Base-by-base conservation (phyloP, 2,888 invertebrate genomes). In the Cheilosia pagana region DNA sequence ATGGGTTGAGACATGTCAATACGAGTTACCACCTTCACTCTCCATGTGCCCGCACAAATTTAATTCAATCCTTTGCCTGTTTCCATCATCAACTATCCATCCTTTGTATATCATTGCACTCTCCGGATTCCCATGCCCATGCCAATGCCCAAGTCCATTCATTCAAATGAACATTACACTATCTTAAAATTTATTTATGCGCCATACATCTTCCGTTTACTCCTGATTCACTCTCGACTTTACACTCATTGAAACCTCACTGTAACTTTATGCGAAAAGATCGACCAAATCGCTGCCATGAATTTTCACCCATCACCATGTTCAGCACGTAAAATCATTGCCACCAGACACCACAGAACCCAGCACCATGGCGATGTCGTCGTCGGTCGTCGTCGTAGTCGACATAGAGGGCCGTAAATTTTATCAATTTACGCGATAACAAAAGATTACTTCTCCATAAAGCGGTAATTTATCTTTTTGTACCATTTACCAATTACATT, bases 351-450 rank as follows among this genome's bases (percentile, higher is more conserved):
- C 60, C 52, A 43, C 52, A 60, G 48, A 10, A 35, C 35, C 57
- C 25, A 23, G 8, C 12, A 23, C 43, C 68, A 59, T 14, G 19
- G 21, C 35, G 35, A 5, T 41, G 53, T 25, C 52, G 52, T 23
- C 7, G 14, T 23, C 41, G 23, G 23, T 16, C 48, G 57, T 16
- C 14, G 28, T 8, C 63, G 41, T 8, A 23, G 70, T 39, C 67
- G 72, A 74, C 41, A 68, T 68, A 71, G 76, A 71, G 19, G 48
- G 70, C 71, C 71, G 76, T 81, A 81, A 86, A 81, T 86, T 81
- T 75, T 81, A 86, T 86, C 86, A 81, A 81, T 81, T 86, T 81
- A 86, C 81, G 81, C 86, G 86, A 86, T 86, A 86, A 81, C 86
- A 86, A 86, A 81, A 86, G 76, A 86, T 81, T 86, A 86, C 86